Base-by-base conservation (phyloP, 1,140 invertebrate species). In the Musca vetustissima region DNA sequence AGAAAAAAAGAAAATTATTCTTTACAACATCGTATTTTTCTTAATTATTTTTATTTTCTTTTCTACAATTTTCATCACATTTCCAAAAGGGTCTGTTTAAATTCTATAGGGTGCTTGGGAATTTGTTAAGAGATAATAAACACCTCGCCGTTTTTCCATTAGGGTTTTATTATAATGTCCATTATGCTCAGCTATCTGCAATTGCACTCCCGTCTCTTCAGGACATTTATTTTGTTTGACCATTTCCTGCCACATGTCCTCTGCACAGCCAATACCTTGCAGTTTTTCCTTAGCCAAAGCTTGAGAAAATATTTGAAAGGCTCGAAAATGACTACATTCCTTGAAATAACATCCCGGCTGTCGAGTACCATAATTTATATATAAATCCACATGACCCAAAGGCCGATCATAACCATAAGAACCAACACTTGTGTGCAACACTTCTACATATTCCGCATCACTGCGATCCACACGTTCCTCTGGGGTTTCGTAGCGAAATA, bases 341-440 rank as follows among this genome's bases (percentile, higher is more conserved):
- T 81, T 79, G 66, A 76, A 71, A 47, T 74, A 75, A 68, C 92
- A 93, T 2, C 91, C 91, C 7, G 89, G 88, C 75, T 93, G 92
- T 8, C 81, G 72, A 2, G 79, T 81, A 6, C 88, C 89, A 32
- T 89, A 89, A 75, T 91, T 91, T 14, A 89, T 88, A 77, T 88
- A 91, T 75, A 91, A 92, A 80, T 93, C 91, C 48, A 86, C 88
- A 74, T 91, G 86, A 4, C 89, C 89, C 64, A 90, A 75, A 0
- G 87, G 85, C 2, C 85, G 85, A 32, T 80, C 78, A 70, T 89
- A 88, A 69, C 86, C 89, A 32, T 90, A 83, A 68, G 86, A 82
- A 15, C 88, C 88, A 21, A 85, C 88, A 73, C 90, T 89, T 0
- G 92, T 92, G 74, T 93, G 92, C 69, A 93, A 87, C 1, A 91